Base-by-base conservation (phyloP, 2,113 vertebrate species). In the Pedetes capensis region DNA sequence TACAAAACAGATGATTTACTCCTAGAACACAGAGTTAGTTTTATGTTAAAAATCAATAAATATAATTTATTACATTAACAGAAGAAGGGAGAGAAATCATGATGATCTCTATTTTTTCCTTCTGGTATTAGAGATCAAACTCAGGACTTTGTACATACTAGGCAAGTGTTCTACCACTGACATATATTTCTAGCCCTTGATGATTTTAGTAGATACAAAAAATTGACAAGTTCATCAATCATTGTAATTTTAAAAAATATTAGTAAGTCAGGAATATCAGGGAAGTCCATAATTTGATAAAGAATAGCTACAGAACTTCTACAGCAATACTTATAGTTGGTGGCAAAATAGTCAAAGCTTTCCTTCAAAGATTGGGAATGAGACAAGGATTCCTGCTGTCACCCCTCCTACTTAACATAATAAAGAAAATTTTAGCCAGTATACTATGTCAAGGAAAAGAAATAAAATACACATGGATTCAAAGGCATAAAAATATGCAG, bases 381-480 rank as follows among this genome's bases (percentile, higher is more conserved):
- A n/a, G n/a, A n/a, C n/a, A n/a, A n/a, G n/a, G n/a, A n/a, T n/a
- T n/a, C n/a, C n/a, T n/a, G n/a, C n/a, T n/a, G n/a, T n/a, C n/a
- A n/a, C n/a, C n/a, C n/a, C n/a, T n/a, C n/a, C n/a, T 61, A 71
- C 72, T 90, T 22, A 85, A 53, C 42, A 79, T 63, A 85, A 94
- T 79, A 59, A 90, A 83, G 59, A n/a, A 89, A 85, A n/a, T 71
- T 90, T 61, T 47, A 91, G 17, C n/a, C 47, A 85, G 23, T 53
- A 23, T 85, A 63, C 44, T 53, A 79, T 85, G 27, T 69, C 68
- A 93, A 81, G 57, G 61, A 71, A 89, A 89, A 59, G 66, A 51
- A 71, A 49, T 32, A 71, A 69, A 59, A 82, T 12, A 27, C 13
- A 16, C 34, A 68, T 53, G 8, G 39, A 61, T 39, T 87, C 53